Evolutionary conservation across 2,113 vertebrate species (phyloP).

Genomic region (Vanacampus margaritifer): DNA sequence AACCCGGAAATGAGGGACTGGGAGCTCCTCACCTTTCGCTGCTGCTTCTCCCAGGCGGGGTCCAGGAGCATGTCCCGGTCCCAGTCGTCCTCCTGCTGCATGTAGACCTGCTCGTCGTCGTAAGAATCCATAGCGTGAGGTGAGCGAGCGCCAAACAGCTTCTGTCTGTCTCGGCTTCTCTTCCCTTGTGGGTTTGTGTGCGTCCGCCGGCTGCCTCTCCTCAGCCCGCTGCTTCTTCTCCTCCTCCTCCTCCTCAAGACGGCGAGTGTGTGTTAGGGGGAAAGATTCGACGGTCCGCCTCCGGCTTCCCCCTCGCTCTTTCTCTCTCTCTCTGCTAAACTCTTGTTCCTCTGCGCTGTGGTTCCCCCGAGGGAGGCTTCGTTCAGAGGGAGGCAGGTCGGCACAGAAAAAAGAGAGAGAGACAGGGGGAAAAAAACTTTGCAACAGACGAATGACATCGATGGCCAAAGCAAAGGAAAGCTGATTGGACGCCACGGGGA

Average conservation of each 20-base stretch:
- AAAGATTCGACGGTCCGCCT: constrained; percentile 64
- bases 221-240: constrained; percentile 42
- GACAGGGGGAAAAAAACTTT: constrained; percentile 4
- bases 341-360: not conserved
- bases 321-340: not conserved
- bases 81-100: constrained; percentile 79
- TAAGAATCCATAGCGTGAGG: not conserved
- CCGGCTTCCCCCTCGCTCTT: constrained; percentile 37
- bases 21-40: constrained; percentile 70
- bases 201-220: constrained; percentile 3
- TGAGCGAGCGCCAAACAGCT: not conserved
- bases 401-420: constrained; percentile 8
- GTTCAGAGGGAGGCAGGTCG: not conserved
- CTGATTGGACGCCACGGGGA: constrained; percentile 57
- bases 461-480: constrained; percentile 15
- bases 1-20: not conserved
- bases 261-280: constrained; percentile 26
- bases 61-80: constrained; percentile 79
- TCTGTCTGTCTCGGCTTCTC: constrained; percentile 6
- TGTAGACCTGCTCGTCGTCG: constrained; percentile 65
- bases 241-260: constrained; percentile 6
- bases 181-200: not conserved
- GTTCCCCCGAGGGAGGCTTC: not conserved
- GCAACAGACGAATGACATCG: constrained; percentile 30
- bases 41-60: constrained; percentile 81